phyloP scores from a whole-genome alignment of 2,113 vertebrate species.

The Corydoras sp. region DNA sequence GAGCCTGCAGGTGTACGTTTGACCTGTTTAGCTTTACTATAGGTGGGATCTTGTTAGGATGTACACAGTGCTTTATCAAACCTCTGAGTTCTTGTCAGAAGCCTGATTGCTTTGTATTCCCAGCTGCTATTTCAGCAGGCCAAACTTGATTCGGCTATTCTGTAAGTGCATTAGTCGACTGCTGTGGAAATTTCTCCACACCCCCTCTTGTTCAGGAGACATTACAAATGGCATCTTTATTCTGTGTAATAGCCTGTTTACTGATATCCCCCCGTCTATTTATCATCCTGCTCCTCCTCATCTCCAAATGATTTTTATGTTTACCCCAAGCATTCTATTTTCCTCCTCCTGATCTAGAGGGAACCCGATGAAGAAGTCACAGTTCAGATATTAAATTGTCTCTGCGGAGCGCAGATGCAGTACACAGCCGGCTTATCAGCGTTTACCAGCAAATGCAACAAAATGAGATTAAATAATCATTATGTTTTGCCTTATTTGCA shows the following conservation, averaged over 20 bases:
- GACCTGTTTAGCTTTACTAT: constrained; percentile 23
- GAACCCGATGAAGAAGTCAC: constrained; percentile 39
- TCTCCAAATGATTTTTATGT: constrained; percentile 37
- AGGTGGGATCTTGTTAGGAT: constrained; percentile 40
- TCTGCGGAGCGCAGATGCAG: constrained; percentile 22
- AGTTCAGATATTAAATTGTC: constrained; percentile 38
- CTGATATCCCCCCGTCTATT: constrained; percentile 36
- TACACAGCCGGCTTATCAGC: constrained; percentile 4
- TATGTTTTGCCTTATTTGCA: background rate
- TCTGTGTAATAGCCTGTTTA: constrained; percentile 39
- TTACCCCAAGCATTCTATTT: constrained; percentile 38
- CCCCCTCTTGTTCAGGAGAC: constrained; percentile 25
- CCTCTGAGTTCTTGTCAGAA: constrained; percentile 39
- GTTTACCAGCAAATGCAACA: constrained; percentile 10
- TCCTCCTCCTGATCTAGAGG: constrained; percentile 2
- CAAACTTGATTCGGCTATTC: constrained; percentile 38
- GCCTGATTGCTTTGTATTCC: constrained; percentile 49
- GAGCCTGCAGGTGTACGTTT: background rate
- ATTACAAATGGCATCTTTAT: constrained; percentile 51
- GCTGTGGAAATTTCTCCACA: constrained; percentile 26
- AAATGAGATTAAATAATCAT: background rate
- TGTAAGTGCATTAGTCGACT: constrained; percentile 44
- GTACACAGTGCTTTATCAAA: constrained; percentile 41
- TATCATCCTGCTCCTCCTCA: constrained; percentile 43
- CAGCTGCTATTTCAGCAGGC: constrained; percentile 38